A percentile compares a stretch with the other conserved stretches of the same genome.
Conservation (phyloP, 2,888 invertebrate species). For the Allolobophora icterica region DNA sequence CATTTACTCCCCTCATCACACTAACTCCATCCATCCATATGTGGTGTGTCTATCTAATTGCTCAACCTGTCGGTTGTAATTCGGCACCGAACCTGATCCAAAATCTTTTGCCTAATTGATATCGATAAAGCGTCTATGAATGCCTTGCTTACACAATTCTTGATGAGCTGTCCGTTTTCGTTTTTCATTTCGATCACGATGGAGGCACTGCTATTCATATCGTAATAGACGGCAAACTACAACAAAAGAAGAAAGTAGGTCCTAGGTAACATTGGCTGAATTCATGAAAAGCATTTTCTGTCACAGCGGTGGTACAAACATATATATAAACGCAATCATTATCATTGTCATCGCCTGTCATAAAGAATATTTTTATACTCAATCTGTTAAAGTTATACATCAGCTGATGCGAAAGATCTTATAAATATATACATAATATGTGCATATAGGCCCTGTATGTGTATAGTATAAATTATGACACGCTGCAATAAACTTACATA, state of each 20-base stretch:
- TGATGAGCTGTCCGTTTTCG: not conserved
- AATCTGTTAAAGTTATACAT: too few relatives aligned
- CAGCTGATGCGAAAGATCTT: too few relatives aligned
- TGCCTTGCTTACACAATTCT: not conserved
- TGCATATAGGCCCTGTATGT: too few relatives aligned
- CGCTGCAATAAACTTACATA: too few relatives aligned
- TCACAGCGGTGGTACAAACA: too few relatives aligned
- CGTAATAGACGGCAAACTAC: conserved; percentile 18
- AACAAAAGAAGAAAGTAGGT: not conserved
- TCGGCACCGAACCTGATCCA: not conserved
- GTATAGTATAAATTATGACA: too few relatives aligned
- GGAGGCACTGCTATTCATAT: not conserved
- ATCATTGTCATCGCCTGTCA: too few relatives aligned
- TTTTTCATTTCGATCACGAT: not conserved
- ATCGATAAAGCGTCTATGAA: not conserved
- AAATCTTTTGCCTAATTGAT: not conserved
- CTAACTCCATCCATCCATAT: too few relatives aligned
- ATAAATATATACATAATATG: too few relatives aligned
- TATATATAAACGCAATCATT: too few relatives aligned
- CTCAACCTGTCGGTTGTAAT: not conserved
- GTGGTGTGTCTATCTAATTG: not conserved
- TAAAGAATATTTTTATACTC: too few relatives aligned
- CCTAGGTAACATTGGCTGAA: not conserved
- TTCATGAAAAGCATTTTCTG: not conserved
- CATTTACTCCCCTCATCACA: not conserved